Percentiles rank a stretch among this genome's conserved stretches.
These are phyloP conservation scores for Trichomalopsis sarcophagae DNA, from an alignment of 1,140 invertebrate genomes.

Conservation along the genomic window DNA sequence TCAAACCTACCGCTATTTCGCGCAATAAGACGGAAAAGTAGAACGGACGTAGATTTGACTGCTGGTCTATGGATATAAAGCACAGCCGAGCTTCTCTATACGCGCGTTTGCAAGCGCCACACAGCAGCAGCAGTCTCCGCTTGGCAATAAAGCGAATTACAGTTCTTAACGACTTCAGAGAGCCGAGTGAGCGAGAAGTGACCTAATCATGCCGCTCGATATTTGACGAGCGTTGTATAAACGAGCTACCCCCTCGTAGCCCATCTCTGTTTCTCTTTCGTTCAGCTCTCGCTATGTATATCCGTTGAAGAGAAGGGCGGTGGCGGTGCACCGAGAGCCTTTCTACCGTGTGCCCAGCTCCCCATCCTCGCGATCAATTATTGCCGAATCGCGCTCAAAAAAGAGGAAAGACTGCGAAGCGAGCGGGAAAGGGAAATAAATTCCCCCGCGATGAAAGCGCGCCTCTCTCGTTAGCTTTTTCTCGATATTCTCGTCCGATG, in stretches of 20 bases:
- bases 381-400: not conserved
- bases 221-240: slow-evolving; percentile 58
- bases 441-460: not conserved
- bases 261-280: not conserved
- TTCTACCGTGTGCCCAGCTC: not conserved
- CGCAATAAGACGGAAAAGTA: too few relatives aligned
- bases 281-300: not conserved
- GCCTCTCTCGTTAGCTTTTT: not conserved
- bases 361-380: not conserved
- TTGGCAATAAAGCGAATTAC: slow-evolving; percentile 58
- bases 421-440: not conserved
- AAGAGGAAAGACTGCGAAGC: not conserved
- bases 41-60: too few relatives aligned
- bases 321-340: not conserved
- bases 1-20: too few relatives aligned
- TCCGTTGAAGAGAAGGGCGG: not conserved
- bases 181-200: slow-evolving; percentile 35
- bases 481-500: not conserved
- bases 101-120: not conserved
- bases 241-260: not conserved
- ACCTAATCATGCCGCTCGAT: slow-evolving; percentile 58
- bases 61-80: too few relatives aligned
- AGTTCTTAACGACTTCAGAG: slow-evolving; percentile 55
- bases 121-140: not conserved
- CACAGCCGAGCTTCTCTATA: not conserved